Evolutionary conservation across 1,140 invertebrate species (phyloP).

Genomic region (Chionoecetes opilio): DNA sequence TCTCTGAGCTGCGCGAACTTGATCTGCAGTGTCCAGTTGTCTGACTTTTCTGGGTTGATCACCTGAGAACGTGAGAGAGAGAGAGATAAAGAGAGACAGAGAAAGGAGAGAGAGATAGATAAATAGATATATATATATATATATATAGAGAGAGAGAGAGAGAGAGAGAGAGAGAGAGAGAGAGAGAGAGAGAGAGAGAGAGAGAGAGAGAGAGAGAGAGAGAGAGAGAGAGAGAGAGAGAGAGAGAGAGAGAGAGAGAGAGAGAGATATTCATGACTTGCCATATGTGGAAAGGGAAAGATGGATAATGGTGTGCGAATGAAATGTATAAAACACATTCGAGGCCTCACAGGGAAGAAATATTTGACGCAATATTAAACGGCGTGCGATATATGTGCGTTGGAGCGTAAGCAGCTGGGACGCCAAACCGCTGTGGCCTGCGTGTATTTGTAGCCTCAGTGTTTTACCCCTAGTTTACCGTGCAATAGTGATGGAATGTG

Average conservation of each 20-base stretch:
- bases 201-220: too few relatives aligned
- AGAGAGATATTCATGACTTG: background rate
- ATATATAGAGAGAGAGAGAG: background rate
- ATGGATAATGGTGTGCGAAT: background rate
- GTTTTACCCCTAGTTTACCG: too few relatives aligned
- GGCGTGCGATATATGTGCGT: too few relatives aligned
- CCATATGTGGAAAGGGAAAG: background rate
- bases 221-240: too few relatives aligned
- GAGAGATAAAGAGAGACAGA: background rate
- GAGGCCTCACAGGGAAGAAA: too few relatives aligned
- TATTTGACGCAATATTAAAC: too few relatives aligned
- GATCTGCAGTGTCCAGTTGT: conserved; percentile 86
- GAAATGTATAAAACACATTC: background rate
- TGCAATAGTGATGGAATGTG: too few relatives aligned
- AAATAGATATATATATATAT: too few relatives aligned
- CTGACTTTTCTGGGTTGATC: conserved; percentile 83
- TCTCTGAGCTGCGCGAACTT: conserved; percentile 85
- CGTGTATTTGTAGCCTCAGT: too few relatives aligned
- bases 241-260: background rate
- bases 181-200: background rate
- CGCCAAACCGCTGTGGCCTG: too few relatives aligned
- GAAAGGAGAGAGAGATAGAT: background rate
- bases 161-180: background rate
- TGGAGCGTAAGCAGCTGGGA: too few relatives aligned
- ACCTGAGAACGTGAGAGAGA: conserved; percentile 81